phyloP scores from a whole-genome alignment of 1,140 invertebrate genomes.

The Battus philenor region DNA sequence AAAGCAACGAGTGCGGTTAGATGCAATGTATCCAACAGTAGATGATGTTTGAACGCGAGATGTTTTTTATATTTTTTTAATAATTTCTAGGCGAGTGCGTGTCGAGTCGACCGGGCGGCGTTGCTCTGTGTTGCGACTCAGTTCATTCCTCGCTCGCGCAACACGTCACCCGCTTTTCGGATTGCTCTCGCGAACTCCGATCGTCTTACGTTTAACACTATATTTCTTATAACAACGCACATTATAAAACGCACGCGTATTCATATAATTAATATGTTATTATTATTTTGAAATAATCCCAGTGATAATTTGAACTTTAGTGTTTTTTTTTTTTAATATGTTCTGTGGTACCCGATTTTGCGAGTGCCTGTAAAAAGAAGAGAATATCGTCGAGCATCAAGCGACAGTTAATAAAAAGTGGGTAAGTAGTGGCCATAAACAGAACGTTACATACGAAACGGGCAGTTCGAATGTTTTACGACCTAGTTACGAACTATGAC shows the following conservation, averaged over 20 bases:
- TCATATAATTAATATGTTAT: conserved; percentile 26
- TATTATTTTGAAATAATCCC: conserved; percentile 20
- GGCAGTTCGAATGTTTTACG: conserved; percentile 7
- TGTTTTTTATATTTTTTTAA: not conserved
- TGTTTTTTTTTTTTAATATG: conserved; percentile 19
- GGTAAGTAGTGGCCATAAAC: conserved; percentile 31
- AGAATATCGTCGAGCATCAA: conserved; percentile 9
- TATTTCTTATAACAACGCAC: no score
- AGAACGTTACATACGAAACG: not conserved
- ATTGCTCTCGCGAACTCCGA: no score
- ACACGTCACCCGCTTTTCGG: conserved; percentile 27
- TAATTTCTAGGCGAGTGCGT: not conserved
- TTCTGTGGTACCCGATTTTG: not conserved
- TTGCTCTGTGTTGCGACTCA: conserved; percentile 23
- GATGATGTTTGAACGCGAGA: no score
- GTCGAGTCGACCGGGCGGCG: no score
- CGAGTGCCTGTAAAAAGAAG: conserved; percentile 6
- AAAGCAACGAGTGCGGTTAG: not conserved
- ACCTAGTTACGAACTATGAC: not conserved
- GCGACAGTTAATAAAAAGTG: conserved; percentile 36
- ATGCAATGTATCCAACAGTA: not conserved
- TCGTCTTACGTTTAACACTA: no score
- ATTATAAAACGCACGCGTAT: conserved; percentile 27
- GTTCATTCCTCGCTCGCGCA: conserved; percentile 27
- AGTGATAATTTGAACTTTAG: conserved; percentile 10